Conservation (phyloP, 2,797 vertebrate species). For the Rhincodon typus region DNA sequence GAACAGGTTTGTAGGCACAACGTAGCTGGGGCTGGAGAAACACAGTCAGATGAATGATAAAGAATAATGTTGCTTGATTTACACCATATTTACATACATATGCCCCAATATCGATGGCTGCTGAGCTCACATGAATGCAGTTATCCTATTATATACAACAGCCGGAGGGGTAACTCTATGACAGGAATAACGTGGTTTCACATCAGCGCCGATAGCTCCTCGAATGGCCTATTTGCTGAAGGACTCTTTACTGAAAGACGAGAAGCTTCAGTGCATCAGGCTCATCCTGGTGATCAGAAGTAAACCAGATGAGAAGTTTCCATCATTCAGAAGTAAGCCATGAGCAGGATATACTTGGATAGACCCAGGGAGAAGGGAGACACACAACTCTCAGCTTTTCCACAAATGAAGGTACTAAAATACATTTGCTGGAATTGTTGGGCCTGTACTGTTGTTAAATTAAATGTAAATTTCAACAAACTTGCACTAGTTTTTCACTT, state of each 20-base stretch:
- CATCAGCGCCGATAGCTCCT: background rate
- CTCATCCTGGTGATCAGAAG: background rate
- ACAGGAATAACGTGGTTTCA: background rate
- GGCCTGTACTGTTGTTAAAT: background rate
- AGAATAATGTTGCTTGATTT: background rate
- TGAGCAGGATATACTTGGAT: background rate
- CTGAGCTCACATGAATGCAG: background rate
- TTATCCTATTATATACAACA: background rate
- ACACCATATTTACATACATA: background rate
- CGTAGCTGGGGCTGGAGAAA: conserved; percentile 77
- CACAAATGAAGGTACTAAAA: background rate
- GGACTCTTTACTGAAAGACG: background rate
- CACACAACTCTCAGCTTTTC: background rate
- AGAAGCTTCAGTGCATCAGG: background rate
- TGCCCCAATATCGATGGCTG: background rate
- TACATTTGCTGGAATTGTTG: background rate
- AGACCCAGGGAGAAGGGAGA: background rate
- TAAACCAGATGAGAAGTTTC: background rate
- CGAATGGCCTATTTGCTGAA: background rate
- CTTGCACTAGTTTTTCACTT: background rate
- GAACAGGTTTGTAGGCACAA: conserved; percentile 93
- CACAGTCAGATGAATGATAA: background rate
- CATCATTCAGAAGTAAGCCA: background rate
- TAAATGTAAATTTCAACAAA: background rate
- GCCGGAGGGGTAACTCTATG: background rate